A percentile compares a stretch with the other conserved stretches of the same genome.
phyloP scores from a whole-genome alignment of 2,888 invertebrate species.

The Drosophila melanosoma region DNA sequence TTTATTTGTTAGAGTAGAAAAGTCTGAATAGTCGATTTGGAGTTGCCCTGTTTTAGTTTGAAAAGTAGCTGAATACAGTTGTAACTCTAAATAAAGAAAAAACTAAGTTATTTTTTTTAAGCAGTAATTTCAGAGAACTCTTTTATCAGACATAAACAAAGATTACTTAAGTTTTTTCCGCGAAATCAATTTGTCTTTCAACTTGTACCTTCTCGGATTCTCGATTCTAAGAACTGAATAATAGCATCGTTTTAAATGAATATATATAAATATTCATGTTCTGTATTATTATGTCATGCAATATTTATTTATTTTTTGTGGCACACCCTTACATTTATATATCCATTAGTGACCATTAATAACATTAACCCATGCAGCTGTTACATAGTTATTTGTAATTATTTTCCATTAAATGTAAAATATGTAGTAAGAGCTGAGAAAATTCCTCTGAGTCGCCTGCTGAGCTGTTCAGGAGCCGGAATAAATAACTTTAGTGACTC shows the following conservation, averaged over 20 bases:
- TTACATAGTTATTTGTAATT: conserved; percentile 68
- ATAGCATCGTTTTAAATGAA: not conserved
- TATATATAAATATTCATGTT: not conserved
- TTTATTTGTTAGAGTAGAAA: conserved; percentile 17
- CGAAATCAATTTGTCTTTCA: not conserved
- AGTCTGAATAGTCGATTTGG: not conserved
- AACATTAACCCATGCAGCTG: conserved; percentile 46
- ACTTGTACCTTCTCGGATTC: not conserved
- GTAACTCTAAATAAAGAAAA: not conserved
- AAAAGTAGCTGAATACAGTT: not conserved
- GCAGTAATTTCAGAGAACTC: not conserved
- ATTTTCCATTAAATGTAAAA: conserved; percentile 75
- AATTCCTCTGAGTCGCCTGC: conserved; percentile 44
- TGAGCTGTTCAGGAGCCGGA: conserved; percentile 43
- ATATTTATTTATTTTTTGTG: not conserved
- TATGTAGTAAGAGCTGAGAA: conserved; percentile 5
- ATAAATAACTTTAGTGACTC: conserved; percentile 61
- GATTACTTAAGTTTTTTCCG: conserved; percentile 1
- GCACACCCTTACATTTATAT: conserved; percentile 19
- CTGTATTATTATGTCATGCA: not conserved
- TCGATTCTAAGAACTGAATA: conserved; percentile 2
- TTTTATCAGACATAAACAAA: not conserved
- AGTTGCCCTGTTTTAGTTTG: not conserved
- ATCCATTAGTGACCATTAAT: conserved; percentile 71
- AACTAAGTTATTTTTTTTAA: not conserved